Base-by-base conservation (phyloP, 2,888 invertebrate genomes). In the Trachelus troglodyta region DNA sequence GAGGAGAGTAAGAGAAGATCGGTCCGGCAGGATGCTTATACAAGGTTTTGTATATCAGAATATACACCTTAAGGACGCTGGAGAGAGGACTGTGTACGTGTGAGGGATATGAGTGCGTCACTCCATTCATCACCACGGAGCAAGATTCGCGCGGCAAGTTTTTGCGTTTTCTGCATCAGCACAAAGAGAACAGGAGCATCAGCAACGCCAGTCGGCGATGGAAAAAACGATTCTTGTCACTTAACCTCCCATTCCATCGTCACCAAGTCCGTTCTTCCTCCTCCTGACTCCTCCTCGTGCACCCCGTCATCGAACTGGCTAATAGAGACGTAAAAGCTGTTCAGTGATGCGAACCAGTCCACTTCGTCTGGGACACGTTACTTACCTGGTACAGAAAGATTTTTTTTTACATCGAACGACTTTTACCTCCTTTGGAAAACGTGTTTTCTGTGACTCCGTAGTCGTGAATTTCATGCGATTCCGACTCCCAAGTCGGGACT, bases 61-160 rank as follows among this genome's bases (percentile, higher is more conserved):
- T 40, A 40, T 35, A 35, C 15, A 35, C 40, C 40, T 40, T 40
- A 6, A 40, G 40, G 40, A 40, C 1, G 40, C 40, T 12, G 33
- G 30, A 69, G 69, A 30, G 33, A 69, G 69, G 69, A 69, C n/a
- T 30, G 69, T 30, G n/a, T 30, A 31, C 69, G 69, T 69, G 69
- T 30, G 40, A 40, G 6, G 40, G 15, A 40, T 40, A 40, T 40
- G 74, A 80, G 75, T 75, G 76, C 81, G 79, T 78, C 82, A 76
- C 80, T 81, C 80, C 83, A 85, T 85, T 83, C 84, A 85, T 85
- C 84, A 84, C 82, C 71, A 79, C 74, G 73, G 77, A 34, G 78
- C 80, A 81, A 81, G 82, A 85, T 81, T 79, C 80, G 79, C 73
- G 71, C 77, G 71, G 80, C 76, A 56, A 79, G 80, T 85, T 84